Evolutionary conservation across 2,797 vertebrate species (phyloP).

Genomic region (Australoheros facetus): DNA sequence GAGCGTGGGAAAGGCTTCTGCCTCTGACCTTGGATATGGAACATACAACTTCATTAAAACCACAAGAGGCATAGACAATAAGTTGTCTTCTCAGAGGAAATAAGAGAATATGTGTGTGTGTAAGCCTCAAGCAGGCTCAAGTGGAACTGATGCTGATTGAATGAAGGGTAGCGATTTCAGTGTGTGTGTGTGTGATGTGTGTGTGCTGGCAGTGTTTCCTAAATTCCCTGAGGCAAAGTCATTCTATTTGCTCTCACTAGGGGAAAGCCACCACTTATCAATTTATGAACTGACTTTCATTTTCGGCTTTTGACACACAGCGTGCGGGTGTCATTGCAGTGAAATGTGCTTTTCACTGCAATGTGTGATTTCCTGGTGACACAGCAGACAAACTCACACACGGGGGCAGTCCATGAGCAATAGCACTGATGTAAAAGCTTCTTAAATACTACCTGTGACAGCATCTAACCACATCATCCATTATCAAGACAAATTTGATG

Average conservation of each 20-base stretch:
- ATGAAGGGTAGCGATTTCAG: constrained; percentile 18
- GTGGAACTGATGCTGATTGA: constrained; percentile 39
- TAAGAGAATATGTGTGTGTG: constrained; percentile 12
- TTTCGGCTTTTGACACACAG: constrained; percentile 47
- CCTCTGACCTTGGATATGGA: constrained; percentile 31
- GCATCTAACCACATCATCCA: neutral
- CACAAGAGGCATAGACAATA: constrained; percentile 33
- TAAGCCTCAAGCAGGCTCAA: constrained; percentile 39
- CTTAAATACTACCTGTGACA: neutral
- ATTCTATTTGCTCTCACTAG: constrained; percentile 58
- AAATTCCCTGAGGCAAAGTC: constrained; percentile 58
- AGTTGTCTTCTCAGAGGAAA: constrained; percentile 34
- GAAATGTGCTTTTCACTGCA: constrained; percentile 39
- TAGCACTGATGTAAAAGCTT: neutral
- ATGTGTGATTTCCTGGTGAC: constrained; percentile 33
- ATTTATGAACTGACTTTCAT: constrained; percentile 71
- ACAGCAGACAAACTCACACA: constrained; percentile 23
- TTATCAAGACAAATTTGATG: neutral
- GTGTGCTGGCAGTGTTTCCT: constrained; percentile 33
- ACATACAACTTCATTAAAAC: constrained; percentile 32
- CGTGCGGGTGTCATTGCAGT: constrained; percentile 43
- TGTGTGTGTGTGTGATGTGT: neutral
- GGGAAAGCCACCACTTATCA: constrained; percentile 64
- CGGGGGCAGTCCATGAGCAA: constrained; percentile 14
- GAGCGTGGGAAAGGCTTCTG: constrained; percentile 58